Percentiles rank a stretch among this genome's conserved stretches.
These are phyloP conservation scores for Lipotes vexillifer DNA, from an alignment of 2,113 vertebrate genomes.

Conservation along the genomic window DNA sequence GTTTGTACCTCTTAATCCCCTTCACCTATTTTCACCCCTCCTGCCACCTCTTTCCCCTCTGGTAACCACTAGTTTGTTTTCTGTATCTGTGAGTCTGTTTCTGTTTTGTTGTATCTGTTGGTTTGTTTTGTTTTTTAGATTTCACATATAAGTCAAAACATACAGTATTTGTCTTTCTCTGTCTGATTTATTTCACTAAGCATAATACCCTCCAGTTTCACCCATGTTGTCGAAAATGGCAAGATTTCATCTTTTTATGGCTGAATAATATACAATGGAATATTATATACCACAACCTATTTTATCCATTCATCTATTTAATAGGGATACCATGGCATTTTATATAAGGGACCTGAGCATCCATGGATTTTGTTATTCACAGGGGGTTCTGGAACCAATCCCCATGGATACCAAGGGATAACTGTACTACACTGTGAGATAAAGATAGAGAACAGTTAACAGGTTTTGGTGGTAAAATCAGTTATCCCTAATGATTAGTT, in stretches of 20 bases:
- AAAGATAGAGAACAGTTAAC: background rate
- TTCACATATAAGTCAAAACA: background rate
- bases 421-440: background rate
- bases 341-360: background rate
- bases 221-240: background rate
- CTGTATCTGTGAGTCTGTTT: background rate
- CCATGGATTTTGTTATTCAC: background rate
- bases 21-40: background rate
- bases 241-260: background rate
- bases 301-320: background rate
- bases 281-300: too few relatives aligned
- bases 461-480: background rate
- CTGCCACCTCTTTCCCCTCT: background rate
- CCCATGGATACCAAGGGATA: background rate
- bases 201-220: background rate
- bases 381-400: background rate
- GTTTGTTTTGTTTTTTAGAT: too few relatives aligned
- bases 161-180: background rate
- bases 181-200: background rate
- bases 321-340: background rate
- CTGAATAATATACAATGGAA: background rate
- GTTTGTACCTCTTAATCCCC: background rate
- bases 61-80: background rate
- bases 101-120: background rate
- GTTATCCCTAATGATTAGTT: background rate